Base-by-base conservation (phyloP, 2,888 invertebrate genomes). In the Timema podura region DNA sequence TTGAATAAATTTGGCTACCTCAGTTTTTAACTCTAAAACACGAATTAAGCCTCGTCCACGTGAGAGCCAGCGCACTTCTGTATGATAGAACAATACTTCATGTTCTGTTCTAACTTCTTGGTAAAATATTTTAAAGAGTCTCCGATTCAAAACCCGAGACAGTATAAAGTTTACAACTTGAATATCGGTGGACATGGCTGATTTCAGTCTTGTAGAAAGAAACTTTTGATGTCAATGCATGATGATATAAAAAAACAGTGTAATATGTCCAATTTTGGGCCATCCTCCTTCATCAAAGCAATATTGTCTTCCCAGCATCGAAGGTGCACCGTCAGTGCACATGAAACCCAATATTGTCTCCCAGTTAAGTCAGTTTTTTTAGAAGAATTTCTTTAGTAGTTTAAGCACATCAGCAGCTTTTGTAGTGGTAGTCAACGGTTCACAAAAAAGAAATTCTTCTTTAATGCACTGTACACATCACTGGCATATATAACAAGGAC, bases 61-160 rank as follows among this genome's bases (percentile, higher is more conserved):
- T 59, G 9, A 59, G 8, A 59, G 16, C 59, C 59, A 59, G 59
- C 59, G n/a, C n/a, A n/a, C n/a, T n/a, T n/a, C n/a, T n/a, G n/a
- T n/a, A n/a, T n/a, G n/a, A n/a, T n/a, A n/a, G n/a, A n/a, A n/a
- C n/a, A n/a, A n/a, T n/a, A n/a, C n/a, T n/a, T n/a, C n/a, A n/a
- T n/a, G n/a, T n/a, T n/a, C n/a, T n/a, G n/a, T 7, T 10, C 8
- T 59, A 10, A 15, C n/a, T 59, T 59, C 59, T 59, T 59, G n/a
- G 59, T 30, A n/a, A 30, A 59, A 59, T 59, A 59, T 59, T n/a
- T 59, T n/a, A 30, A 59, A 59, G 59, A 59, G 59, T 59, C 59
- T 59, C 8, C 16, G 59, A 30, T 59, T 59, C 59, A 59, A 30
- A 59, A n/a, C n/a, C 16, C n/a, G 59, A 59, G 59, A n/a, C 59